Conservation (phyloP, 2,113 vertebrate species). For the Plecturocebus donacophilus region DNA sequence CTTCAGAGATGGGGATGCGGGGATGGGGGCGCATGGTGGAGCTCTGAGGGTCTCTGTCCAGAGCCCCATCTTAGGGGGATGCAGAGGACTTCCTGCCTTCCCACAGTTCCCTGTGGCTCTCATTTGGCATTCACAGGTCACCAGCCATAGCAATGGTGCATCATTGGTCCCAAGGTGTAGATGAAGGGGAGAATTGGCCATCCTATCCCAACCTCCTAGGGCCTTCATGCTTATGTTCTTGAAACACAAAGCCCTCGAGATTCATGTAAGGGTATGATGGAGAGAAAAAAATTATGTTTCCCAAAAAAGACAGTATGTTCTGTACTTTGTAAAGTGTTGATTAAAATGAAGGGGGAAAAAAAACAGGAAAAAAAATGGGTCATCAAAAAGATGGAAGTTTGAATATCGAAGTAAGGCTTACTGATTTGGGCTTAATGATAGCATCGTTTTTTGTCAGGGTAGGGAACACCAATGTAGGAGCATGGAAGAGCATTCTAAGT, state of each 20-base stretch:
- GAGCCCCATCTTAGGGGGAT: too few species aligned
- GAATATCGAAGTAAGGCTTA: background rate
- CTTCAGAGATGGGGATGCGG: background rate
- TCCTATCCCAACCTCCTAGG: background rate
- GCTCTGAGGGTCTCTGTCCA: too few species aligned
- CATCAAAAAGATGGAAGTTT: background rate
- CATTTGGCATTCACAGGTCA: too few species aligned
- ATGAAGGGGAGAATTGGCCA: too few species aligned
- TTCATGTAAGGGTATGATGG: conserved; percentile 84
- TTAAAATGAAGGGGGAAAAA: conserved; percentile 78
- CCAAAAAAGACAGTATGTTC: conserved; percentile 87
- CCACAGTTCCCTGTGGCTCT: too few species aligned
- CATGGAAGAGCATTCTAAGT: background rate
- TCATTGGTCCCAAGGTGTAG: too few species aligned
- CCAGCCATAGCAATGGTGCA: too few species aligned
- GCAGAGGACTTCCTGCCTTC: too few species aligned
- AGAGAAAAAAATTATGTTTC: conserved; percentile 78
- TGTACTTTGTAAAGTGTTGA: conserved; percentile 89
- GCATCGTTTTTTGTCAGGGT: background rate
- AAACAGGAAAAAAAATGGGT: too few species aligned
- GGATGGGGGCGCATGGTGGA: background rate
- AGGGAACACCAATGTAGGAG: background rate
- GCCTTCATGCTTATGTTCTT: conserved; percentile 53
- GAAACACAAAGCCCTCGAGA: conserved; percentile 74
- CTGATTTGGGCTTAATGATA: background rate